phyloP scores from a whole-genome alignment of 2,797 vertebrate genomes.

The Pachyuromys duprasi region DNA sequence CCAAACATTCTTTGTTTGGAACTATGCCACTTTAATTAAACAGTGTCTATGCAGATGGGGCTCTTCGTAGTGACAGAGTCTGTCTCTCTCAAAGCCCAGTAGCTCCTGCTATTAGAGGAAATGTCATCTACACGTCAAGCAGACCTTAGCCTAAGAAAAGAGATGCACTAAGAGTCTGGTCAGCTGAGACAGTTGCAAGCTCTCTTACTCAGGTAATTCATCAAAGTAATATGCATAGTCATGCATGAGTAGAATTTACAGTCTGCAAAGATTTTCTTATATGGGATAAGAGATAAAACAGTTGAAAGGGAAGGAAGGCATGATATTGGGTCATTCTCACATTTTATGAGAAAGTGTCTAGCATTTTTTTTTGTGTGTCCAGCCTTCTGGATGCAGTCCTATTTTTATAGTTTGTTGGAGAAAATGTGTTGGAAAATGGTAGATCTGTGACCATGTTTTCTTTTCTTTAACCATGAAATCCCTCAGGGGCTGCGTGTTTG shows the following conservation, averaged over 20 bases:
- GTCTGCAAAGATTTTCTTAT: constrained; percentile 36
- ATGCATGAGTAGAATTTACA: neutral
- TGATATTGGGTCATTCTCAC: constrained; percentile 19
- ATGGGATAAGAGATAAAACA: neutral
- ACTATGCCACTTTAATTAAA: neutral
- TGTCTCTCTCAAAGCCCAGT: neutral
- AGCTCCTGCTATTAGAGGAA: neutral
- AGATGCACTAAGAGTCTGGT: neutral
- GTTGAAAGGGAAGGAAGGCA: constrained; percentile 32
- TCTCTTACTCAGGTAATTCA: constrained; percentile 20
- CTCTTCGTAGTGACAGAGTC: neutral
- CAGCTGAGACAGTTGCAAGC: neutral
- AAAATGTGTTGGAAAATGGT: constrained; percentile 65
- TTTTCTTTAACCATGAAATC: constrained; percentile 78
- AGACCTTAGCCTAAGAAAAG: neutral
- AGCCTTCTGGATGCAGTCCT: constrained; percentile 45
- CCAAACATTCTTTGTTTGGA: neutral
- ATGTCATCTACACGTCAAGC: neutral
- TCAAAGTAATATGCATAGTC: neutral
- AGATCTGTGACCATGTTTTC: constrained; percentile 76
- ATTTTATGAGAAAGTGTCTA: constrained; percentile 55
- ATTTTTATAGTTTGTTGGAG: constrained; percentile 70
- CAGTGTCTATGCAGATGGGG: neutral
- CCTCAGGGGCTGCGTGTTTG: constrained; percentile 79
- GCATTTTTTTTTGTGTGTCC: constrained; percentile 31